phyloP scores from a whole-genome alignment of 2,113 vertebrate genomes.

The Gorilla gorilla region DNA sequence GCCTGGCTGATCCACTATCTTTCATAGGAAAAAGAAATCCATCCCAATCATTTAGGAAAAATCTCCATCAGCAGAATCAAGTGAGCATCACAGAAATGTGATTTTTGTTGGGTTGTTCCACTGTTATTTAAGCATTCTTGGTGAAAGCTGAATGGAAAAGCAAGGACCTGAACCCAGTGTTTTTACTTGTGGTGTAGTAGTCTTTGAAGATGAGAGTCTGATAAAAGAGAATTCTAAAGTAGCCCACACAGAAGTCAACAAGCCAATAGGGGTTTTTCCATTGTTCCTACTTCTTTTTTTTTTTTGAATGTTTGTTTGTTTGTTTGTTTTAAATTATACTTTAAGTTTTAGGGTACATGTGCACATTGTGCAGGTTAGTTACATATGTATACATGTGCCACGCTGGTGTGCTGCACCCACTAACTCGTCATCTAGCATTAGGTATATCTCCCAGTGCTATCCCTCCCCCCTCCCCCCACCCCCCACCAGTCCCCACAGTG shows the following conservation, averaged over 20 bases:
- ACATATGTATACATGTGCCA: too few species aligned
- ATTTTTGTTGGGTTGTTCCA: not conserved
- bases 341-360: too few species aligned
- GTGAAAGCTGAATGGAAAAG: not conserved
- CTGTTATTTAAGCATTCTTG: not conserved
- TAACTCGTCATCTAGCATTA: too few species aligned
- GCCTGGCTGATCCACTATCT: not conserved
- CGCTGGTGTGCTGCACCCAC: too few species aligned
- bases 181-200: not conserved
- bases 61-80: not conserved
- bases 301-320: too few species aligned
- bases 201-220: not conserved
- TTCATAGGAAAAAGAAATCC: not conserved
- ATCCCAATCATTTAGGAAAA: not conserved
- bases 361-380: too few species aligned
- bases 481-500: too few species aligned
- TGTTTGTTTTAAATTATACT: too few species aligned
- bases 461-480: too few species aligned
- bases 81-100: not conserved
- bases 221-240: not conserved
- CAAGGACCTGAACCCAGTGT: not conserved
- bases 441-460: too few species aligned
- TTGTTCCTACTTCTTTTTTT: not conserved
- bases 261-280: not conserved
- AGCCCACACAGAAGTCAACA: not conserved